phyloP scores from a whole-genome alignment of 2,797 vertebrate species.

The Artibeus jamaicensis region DNA sequence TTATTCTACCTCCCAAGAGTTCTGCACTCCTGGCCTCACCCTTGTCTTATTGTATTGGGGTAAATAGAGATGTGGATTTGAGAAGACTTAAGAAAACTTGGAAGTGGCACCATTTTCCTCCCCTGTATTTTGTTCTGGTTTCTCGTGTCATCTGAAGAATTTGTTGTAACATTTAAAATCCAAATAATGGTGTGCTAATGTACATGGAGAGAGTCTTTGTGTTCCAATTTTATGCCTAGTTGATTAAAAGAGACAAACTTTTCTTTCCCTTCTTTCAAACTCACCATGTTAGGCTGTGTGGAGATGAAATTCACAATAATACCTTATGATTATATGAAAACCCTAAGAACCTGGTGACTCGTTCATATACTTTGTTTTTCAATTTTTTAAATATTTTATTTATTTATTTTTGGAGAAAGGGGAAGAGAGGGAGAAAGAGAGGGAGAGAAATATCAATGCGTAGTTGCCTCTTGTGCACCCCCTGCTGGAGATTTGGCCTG shows the following conservation, averaged over 20 bases:
- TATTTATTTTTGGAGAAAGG: too few species aligned
- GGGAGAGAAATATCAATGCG: too few species aligned
- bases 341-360: not conserved
- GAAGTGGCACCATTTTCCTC: not conserved
- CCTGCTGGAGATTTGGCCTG: too few species aligned
- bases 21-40: not conserved
- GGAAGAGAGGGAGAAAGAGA: too few species aligned
- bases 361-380: not conserved
- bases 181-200: not conserved
- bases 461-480: too few species aligned
- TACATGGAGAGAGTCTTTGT: not conserved
- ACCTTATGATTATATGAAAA: not conserved
- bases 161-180: not conserved
- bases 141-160: not conserved
- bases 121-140: not conserved
- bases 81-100: not conserved
- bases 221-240: slow-evolving; percentile 44
- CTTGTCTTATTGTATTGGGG: not conserved
- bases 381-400: too few species aligned
- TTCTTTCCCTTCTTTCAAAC: not conserved
- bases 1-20: not conserved
- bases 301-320: not conserved
- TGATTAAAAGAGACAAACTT: not conserved
- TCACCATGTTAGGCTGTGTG: not conserved
- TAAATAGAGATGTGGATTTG: not conserved